These are phyloP conservation scores for Jacana jacana DNA, from an alignment of 2,113 vertebrate genomes.

Conservation along the genomic window DNA sequence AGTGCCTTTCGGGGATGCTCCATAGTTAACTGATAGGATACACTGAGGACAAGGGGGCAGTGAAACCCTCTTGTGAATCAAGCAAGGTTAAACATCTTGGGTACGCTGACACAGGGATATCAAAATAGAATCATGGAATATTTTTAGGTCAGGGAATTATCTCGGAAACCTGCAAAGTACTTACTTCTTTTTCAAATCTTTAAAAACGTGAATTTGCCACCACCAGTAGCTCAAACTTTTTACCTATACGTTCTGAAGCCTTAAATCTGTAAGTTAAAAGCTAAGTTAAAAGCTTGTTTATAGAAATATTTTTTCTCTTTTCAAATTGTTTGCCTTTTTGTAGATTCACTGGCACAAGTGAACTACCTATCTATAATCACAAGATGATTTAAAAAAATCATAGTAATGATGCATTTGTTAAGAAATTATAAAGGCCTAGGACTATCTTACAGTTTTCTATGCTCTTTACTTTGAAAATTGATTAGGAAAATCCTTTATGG, in stretches of 20 bases:
- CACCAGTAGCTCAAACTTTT: not conserved
- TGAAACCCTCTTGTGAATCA: not conserved
- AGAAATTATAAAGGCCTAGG: not conserved
- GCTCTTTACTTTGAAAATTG: not conserved
- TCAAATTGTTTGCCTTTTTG: not conserved
- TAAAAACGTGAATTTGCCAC: not conserved
- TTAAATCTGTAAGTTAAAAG: not conserved
- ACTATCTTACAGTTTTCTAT: not conserved
- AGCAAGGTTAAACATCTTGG: not conserved
- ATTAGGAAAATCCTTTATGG: not conserved
- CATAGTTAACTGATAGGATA: not conserved
- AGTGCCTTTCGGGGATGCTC: not conserved
- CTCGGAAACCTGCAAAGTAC: not conserved
- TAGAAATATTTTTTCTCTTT: not conserved
- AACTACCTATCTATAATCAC: not conserved
- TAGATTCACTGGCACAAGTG: not conserved
- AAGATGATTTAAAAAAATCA: not conserved
- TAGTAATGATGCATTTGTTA: not conserved
- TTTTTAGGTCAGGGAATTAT: not conserved
- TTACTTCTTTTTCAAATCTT: not conserved
- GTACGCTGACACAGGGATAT: not conserved
- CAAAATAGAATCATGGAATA: fast-evolving
- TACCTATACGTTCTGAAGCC: not conserved
- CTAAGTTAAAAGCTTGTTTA: not conserved
- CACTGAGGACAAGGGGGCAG: not conserved